Conservation (phyloP, 2,113 vertebrate species). For the Neofelis nebulosa region DNA sequence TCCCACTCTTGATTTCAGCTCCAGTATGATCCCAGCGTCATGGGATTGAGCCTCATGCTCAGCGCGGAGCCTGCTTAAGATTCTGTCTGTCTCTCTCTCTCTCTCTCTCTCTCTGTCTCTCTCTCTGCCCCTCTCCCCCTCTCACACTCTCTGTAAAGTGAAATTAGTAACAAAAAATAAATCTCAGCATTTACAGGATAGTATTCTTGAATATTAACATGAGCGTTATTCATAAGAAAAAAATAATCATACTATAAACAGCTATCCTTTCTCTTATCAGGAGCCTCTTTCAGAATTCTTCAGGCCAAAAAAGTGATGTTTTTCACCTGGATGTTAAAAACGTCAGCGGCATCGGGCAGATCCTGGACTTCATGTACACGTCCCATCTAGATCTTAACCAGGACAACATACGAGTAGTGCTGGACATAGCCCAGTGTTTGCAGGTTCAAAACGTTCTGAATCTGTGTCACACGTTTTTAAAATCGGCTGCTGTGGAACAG, state of each 20-base stretch:
- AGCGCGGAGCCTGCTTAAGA: too few relatives aligned
- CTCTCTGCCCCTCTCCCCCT: too few relatives aligned
- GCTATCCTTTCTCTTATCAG: slow-evolving; percentile 83
- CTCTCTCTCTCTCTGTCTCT: too few relatives aligned
- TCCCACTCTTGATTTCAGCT: too few relatives aligned
- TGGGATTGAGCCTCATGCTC: too few relatives aligned
- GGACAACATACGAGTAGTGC: slow-evolving; percentile 93
- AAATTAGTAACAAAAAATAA: background rate
- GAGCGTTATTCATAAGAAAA: background rate
- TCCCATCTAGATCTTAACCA: slow-evolving; percentile 96
- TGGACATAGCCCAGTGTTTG: slow-evolving; percentile 93
- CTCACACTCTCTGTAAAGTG: too few relatives aligned
- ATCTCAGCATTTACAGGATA: background rate
- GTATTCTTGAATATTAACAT: background rate
- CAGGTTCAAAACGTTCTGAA: slow-evolving; percentile 94
- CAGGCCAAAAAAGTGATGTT: slow-evolving; percentile 94
- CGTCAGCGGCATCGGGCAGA: slow-evolving; percentile 96
- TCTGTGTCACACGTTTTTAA: slow-evolving; percentile 93
- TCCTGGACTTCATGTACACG: slow-evolving; percentile 99
- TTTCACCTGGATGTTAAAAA: slow-evolving; percentile 97
- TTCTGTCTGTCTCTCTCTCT: too few relatives aligned
- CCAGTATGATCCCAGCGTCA: too few relatives aligned
- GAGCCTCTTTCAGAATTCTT: slow-evolving; percentile 96
- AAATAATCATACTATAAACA: slow-evolving; percentile 17
- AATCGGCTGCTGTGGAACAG: slow-evolving; percentile 84